These are phyloP conservation scores for Oreochromis spilurus DNA, from an alignment of 2,113 vertebrate genomes.

Conservation along the genomic window DNA sequence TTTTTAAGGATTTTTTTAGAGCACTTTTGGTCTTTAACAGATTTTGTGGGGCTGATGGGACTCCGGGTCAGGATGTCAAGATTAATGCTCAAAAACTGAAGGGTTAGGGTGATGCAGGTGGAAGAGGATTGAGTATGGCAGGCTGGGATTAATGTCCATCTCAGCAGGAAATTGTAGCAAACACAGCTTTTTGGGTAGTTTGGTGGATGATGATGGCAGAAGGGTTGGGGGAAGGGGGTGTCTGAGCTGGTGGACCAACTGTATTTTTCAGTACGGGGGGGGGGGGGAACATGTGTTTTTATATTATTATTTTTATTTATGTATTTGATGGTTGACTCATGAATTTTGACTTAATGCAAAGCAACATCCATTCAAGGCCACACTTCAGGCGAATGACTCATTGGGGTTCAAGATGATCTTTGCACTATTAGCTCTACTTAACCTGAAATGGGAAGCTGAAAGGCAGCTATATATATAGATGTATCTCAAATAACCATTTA, in stretches of 20 bases:
- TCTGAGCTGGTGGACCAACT: neutral
- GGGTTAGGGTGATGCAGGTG: neutral
- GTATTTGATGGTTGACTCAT: neutral
- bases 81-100: neutral
- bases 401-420: neutral
- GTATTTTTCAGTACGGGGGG: neutral
- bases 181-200: neutral
- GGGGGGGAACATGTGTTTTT: neutral
- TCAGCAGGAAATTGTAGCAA: neutral
- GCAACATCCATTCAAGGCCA: neutral
- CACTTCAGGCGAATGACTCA: neutral
- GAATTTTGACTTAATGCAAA: neutral
- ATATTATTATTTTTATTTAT: neutral
- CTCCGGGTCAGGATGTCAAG: constrained; percentile 7
- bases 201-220: neutral
- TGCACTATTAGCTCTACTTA: neutral
- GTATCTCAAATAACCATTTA: too few species aligned
- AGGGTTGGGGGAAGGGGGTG: neutral
- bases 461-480: too few species aligned
- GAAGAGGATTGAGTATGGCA: constrained; percentile 8
- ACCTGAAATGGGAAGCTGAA: neutral
- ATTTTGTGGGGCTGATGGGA: neutral
- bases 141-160: constrained; percentile 1
- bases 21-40: neutral
- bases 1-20: neutral